Base-by-base conservation (phyloP, 2,113 vertebrate species). In the Anarrhichthys ocellatus region DNA sequence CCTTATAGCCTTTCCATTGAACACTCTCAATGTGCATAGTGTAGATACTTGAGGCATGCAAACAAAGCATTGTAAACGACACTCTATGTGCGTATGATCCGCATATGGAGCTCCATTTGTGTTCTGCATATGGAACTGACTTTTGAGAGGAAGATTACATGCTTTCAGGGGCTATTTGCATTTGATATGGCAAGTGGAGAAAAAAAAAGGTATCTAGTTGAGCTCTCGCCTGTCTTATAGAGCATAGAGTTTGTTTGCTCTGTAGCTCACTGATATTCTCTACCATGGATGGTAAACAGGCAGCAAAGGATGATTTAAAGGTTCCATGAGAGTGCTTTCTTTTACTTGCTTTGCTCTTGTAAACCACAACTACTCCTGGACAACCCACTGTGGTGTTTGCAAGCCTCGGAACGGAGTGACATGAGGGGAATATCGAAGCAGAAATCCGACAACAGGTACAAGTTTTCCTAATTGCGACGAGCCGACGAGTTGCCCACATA, bases 391-490 rank as follows among this genome's bases (percentile, higher is more conserved):
- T 85, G 40, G 46, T 63, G 52, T 61, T 77, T 73, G 8, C 4
- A 44, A 78, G 77, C 62, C 70, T 40, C 4, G 17, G 32, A 44
- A 58, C 56, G 34, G 2, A 59, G 29, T 6, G 3, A 0, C 50
- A n/a, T 7, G 18, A 63, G 52, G 24, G 80, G 62, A 67, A 80
- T 77, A 64, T 42, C 44, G 32, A 73, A 78, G 69, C 80, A 32
- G 27, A 59, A 83, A 84, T 68, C 38, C 22, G 54, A 69, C 64
- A 68, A 38, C 74, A 73, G 70, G 68, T 71, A 40, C 78, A 78
- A 76, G 68, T 78, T 88, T 34, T 76, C 69, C 78, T 88, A 92
- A 92, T 89, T 85, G 87, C 56, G 63, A 75, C 6, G 65, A 85
- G 76, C 73, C 50, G 67, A 79, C 71, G 81, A 85, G 80, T 50